These are phyloP conservation scores for Meghimatium bilineatum DNA, from an alignment of 2,888 invertebrate species.

Conservation along the genomic window DNA sequence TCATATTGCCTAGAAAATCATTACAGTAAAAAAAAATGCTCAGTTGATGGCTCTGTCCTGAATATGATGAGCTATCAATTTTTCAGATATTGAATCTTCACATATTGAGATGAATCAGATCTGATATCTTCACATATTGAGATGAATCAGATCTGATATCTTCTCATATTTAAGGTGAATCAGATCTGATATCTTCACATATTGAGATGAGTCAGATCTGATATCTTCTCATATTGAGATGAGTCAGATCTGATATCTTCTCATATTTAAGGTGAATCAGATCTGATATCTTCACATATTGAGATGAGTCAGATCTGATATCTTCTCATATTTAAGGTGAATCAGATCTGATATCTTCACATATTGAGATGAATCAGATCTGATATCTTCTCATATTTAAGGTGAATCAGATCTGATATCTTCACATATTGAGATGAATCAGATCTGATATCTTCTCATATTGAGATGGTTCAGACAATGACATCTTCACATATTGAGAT, in stretches of 20 bases:
- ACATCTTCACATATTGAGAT: neutral
- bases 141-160: neutral
- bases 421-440: neutral
- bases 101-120: neutral
- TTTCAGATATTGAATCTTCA: neutral
- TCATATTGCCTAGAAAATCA: no score
- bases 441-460: neutral
- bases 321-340: neutral
- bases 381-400: neutral
- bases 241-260: neutral
- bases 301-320: neutral
- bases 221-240: neutral
- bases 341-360: neutral
- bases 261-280: neutral
- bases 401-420: neutral
- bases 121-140: neutral
- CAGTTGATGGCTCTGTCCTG: no score
- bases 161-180: neutral
- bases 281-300: neutral
- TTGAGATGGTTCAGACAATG: neutral
- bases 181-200: neutral
- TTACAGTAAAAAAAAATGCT: no score
- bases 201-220: neutral
- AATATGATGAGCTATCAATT: no score
- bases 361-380: neutral